Conservation (phyloP, 1,140 invertebrate genomes). For the Hestina assimilis region DNA sequence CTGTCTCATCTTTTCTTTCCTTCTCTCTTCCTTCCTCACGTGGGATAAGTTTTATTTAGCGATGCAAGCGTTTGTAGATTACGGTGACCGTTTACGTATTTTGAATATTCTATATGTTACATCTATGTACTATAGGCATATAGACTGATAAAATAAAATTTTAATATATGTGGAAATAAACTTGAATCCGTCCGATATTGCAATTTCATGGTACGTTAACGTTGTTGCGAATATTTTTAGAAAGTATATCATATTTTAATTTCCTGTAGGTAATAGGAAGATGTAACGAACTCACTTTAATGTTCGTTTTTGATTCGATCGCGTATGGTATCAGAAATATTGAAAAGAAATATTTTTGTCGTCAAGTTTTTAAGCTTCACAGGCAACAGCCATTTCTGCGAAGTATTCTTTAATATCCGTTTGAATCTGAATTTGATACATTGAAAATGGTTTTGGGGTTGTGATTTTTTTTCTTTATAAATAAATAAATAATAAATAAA, state of each 20-base stretch:
- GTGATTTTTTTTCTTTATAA: too few relatives aligned
- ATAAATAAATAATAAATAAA: too few relatives aligned
- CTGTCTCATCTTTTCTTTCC: too few relatives aligned
- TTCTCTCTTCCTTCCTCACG: too few relatives aligned
- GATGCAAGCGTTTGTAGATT: too few relatives aligned
- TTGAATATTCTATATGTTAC: too few relatives aligned
- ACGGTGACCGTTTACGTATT: too few relatives aligned
- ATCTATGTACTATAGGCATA: too few relatives aligned
- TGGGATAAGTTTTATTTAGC: too few relatives aligned
- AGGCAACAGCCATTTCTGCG: neutral
- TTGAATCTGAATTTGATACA: too few relatives aligned
- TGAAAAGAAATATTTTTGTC: neutral
- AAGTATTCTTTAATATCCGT: neutral
- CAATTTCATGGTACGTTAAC: constrained; percentile 12
- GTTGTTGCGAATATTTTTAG: constrained; percentile 7
- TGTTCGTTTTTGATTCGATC: neutral
- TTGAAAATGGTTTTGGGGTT: too few relatives aligned
- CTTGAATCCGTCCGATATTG: constrained; percentile 1
- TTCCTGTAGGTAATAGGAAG: constrained; percentile 9
- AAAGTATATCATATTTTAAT: constrained; percentile 14
- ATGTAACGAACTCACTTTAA: neutral
- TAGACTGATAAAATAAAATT: neutral
- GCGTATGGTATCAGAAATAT: neutral
- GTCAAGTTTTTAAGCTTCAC: neutral
- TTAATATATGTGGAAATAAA: constrained; percentile 1